Evolutionary conservation across 2,888 invertebrate species (phyloP).

Genomic region (Dicranocentrus wangi): DNA sequence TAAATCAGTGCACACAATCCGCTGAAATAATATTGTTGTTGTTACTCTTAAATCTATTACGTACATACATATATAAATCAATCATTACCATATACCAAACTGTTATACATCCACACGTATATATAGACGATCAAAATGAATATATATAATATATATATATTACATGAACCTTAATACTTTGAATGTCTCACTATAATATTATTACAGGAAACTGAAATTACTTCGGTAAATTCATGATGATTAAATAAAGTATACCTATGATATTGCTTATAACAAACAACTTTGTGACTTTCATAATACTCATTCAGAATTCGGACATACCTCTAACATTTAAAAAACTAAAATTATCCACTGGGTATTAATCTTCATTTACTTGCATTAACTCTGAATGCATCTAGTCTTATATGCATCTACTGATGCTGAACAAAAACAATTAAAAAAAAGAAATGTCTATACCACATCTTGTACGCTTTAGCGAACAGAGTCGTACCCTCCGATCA

Average conservation of each 20-base stretch:
- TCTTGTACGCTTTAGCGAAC: constrained; percentile 58
- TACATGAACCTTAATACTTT: neutral
- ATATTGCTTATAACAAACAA: neutral
- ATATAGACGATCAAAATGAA: no score
- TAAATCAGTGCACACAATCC: no score
- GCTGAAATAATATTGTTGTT: neutral
- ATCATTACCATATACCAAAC: neutral
- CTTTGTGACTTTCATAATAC: no score
- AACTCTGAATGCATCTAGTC: no score
- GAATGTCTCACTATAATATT: neutral
- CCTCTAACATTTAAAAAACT: no score
- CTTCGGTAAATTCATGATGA: no score
- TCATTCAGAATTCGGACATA: no score
- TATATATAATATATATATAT: constrained; percentile 1
- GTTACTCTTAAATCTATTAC: no score
- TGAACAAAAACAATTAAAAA: no score
- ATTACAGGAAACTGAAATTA: neutral
- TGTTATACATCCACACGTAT: constrained; percentile 8
- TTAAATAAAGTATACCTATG: constrained; percentile 5
- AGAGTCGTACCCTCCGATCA: constrained; percentile 70
- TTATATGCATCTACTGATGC: neutral
- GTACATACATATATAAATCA: no score
- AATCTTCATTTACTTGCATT: no score
- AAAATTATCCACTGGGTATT: no score
- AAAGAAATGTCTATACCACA: neutral